Evolutionary conservation across 2,113 vertebrate genomes (phyloP), one percentile per base, ranked within the genome.

Genomic region (Albula glossodonta): DNA sequence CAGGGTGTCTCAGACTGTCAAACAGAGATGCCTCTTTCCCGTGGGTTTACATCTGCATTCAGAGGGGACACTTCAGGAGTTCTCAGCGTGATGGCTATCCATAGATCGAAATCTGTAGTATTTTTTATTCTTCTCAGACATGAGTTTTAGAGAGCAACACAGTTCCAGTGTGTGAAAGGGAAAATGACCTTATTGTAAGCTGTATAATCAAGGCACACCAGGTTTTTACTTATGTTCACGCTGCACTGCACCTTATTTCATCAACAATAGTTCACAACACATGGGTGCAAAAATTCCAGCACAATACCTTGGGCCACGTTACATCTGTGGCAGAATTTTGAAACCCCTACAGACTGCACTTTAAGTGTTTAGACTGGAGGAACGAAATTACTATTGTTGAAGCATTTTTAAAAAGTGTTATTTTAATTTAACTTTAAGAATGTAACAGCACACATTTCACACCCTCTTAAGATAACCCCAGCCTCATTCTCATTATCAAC

Each of bases 21-120:
- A 41, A 93, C 93, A 93, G 93, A 94, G 92, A 93, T 92, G 93
- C 84, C 82, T 85, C 60, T 86, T 66, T 91, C 90, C 91, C 50
- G 52, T 57, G 53, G 86, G 88, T 89, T 93, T 89, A 86, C 25
- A 57, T 31, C 52, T 89, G 90, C 80, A 89, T 89, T 63, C 84
- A 88, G 90, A 89, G 88, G 7, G 60, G 22, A 22, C 60, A 22
- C 60, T 66, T 66, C 60, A 3, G 60, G 60, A 66, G 60, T 66
- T 66, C 19, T 22, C 60, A 15, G 22, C 22, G 19, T 22, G 60
- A 63, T 2, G 7, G 60, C 3, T 66, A 66, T 83, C 50, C 50
- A 56, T 53, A 82, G 25, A n/a, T 56, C 19, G 15, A 80, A 80
- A 8, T 22, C 4, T 31, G n/a, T 74, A n/a, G 10, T 25, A 74